Conservation (phyloP, 2,113 vertebrate genomes). For the Balaenoptera acutorostrata region DNA sequence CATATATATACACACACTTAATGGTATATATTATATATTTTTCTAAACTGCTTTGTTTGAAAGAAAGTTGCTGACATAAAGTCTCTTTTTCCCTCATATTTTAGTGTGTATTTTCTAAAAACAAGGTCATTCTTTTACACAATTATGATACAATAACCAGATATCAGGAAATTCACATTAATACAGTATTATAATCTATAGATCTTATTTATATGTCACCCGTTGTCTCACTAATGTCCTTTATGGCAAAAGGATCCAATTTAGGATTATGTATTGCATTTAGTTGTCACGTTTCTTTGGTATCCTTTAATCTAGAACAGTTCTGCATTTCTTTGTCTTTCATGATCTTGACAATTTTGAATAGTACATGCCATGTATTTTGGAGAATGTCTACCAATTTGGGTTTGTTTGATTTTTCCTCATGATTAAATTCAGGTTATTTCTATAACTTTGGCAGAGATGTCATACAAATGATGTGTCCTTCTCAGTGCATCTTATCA, state of each 20-base stretch:
- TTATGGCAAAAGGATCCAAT: not conserved
- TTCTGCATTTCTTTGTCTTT: not conserved
- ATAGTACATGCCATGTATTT: not conserved
- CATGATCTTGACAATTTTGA: not conserved
- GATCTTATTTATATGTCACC: not conserved
- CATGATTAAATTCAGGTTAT: not conserved
- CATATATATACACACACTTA: not conserved
- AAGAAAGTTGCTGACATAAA: not conserved
- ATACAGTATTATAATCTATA: not conserved
- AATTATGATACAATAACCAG: not conserved
- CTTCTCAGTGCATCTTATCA: not conserved
- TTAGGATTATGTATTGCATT: not conserved
- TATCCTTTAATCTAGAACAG: not conserved
- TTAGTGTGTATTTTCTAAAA: not conserved
- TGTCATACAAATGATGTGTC: not conserved
- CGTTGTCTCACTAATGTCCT: not conserved
- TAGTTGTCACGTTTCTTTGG: not conserved
- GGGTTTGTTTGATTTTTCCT: not conserved
- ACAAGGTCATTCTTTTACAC: not conserved
- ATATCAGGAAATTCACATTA: not conserved
- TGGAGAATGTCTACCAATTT: not conserved
- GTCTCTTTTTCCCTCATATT: not conserved
- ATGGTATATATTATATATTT: not conserved
- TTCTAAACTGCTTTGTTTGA: not conserved
- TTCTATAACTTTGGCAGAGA: not conserved